A percentile compares a stretch with the other conserved stretches of the same genome.
These are phyloP conservation scores for Orgyia antiqua DNA, from an alignment of 2,888 invertebrate species.

Conservation along the genomic window DNA sequence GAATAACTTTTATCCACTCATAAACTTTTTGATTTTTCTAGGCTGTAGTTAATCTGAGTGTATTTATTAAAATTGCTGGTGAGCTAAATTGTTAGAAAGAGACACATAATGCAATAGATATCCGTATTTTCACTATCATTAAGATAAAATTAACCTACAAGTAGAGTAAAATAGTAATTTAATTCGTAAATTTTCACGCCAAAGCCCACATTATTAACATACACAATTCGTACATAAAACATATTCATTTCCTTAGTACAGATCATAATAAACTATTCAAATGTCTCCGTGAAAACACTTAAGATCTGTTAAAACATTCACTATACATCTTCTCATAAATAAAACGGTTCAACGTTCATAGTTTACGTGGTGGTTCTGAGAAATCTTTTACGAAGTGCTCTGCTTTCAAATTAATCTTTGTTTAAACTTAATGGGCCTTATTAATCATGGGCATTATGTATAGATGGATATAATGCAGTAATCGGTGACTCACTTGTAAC, in stretches of 20 bases:
- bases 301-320: constrained; percentile 13
- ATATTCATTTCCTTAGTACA: neutral
- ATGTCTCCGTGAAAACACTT: constrained; percentile 9
- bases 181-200: too few relatives aligned
- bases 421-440: constrained; percentile 69
- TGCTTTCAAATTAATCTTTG: constrained; percentile 66
- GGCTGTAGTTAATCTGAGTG: too few relatives aligned
- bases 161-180: too few relatives aligned
- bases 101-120: too few relatives aligned
- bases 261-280: constrained; percentile 7
- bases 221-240: neutral
- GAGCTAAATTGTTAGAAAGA: too few relatives aligned
- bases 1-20: too few relatives aligned
- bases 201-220: neutral
- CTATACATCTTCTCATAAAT: constrained; percentile 10
- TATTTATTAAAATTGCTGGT: too few relatives aligned
- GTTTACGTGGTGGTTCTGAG: constrained; percentile 28
- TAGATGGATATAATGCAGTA: constrained; percentile 63
- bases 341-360: constrained; percentile 6
- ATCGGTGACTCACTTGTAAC: constrained; percentile 58
- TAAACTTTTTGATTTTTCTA: too few relatives aligned
- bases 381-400: constrained; percentile 31
- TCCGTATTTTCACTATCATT: too few relatives aligned
- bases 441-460: constrained; percentile 69
- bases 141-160: too few relatives aligned